These are phyloP conservation scores for Charaxes varanes DNA, from an alignment of 1,140 invertebrate genomes.

Conservation along the genomic window DNA sequence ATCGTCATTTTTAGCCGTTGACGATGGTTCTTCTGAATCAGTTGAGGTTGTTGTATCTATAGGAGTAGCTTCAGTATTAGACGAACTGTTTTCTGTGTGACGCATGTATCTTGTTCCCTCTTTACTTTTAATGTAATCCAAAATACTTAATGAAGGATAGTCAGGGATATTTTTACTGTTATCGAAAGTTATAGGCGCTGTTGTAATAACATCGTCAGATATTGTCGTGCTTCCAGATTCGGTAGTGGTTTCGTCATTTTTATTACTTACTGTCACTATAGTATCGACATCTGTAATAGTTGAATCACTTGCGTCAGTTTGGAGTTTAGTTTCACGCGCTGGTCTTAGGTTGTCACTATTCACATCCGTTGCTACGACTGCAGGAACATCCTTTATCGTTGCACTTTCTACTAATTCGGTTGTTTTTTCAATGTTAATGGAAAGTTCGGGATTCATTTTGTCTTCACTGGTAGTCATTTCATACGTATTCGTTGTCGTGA, in stretches of 20 bases:
- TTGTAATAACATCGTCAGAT: conserved; percentile 5
- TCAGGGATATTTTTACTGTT: conserved; percentile 19
- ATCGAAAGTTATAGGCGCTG: conserved; percentile 8
- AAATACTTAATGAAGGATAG: conserved; percentile 12
- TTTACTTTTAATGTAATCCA: conserved; percentile 14
- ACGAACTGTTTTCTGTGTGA: conserved; percentile 3
- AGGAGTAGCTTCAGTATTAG: background rate
- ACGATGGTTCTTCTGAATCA: background rate
- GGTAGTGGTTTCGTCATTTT: conserved; percentile 6
- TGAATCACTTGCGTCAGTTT: conserved; percentile 3
- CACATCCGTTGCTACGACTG: background rate
- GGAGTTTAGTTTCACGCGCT: conserved; percentile 5
- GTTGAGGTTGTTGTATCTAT: background rate
- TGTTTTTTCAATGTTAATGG: conserved; percentile 3
- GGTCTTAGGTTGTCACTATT: conserved; percentile 8
- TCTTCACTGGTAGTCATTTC: background rate
- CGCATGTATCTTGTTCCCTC: conserved; percentile 8
- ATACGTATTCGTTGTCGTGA: background rate
- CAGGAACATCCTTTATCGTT: background rate
- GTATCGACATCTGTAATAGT: background rate
- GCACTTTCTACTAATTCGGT: conserved; percentile 2
- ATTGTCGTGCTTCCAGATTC: conserved; percentile 6
- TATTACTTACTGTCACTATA: background rate
- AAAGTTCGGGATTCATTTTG: background rate
- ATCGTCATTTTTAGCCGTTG: background rate